A percentile compares a stretch with the other conserved stretches of the same genome.
Evolutionary conservation across 2,888 invertebrate genomes (phyloP).

Genomic region (Dryococelus australis): DNA sequence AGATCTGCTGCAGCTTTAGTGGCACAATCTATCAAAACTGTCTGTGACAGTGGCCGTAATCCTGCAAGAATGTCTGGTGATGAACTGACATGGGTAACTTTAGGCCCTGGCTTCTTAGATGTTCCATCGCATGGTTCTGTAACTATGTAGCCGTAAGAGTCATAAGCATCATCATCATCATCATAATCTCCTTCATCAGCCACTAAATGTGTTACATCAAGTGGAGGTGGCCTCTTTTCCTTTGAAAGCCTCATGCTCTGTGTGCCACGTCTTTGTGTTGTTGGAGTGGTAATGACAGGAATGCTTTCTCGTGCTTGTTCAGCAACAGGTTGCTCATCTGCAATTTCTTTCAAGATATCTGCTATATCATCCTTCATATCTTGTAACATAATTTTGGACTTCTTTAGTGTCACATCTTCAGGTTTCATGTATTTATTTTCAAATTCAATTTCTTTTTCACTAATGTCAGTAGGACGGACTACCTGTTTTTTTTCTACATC

Average conservation of each 20-base stretch:
- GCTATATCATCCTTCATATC: slow-evolving; percentile 44
- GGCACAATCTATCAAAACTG: neutral
- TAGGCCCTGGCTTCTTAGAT: slow-evolving; percentile 45
- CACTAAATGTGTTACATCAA: slow-evolving; percentile 55
- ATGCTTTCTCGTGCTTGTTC: slow-evolving; percentile 41
- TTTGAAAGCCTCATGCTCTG: slow-evolving; percentile 53
- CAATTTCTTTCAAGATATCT: slow-evolving; percentile 37
- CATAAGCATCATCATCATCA: slow-evolving; percentile 46
- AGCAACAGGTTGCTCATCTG: neutral
- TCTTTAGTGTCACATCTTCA: neutral
- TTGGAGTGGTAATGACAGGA: slow-evolving; percentile 57
- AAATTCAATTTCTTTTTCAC: neutral
- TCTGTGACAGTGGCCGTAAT: slow-evolving; percentile 37
- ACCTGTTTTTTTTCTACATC: neutral
- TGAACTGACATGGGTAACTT: slow-evolving; percentile 43
- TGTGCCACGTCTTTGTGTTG: slow-evolving; percentile 55
- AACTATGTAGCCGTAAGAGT: slow-evolving; percentile 43
- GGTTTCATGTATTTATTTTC: neutral
- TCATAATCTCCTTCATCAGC: slow-evolving; percentile 53
- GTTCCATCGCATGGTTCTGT: slow-evolving; percentile 46
- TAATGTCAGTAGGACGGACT: neutral
- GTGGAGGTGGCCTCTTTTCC: slow-evolving; percentile 55
- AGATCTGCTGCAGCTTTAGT: neutral
- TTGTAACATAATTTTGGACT: slow-evolving; percentile 42
- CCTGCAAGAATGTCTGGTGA: slow-evolving; percentile 49